These are phyloP conservation scores for Cydia fagiglandana DNA, from an alignment of 1,140 invertebrate species.

Conservation along the genomic window DNA sequence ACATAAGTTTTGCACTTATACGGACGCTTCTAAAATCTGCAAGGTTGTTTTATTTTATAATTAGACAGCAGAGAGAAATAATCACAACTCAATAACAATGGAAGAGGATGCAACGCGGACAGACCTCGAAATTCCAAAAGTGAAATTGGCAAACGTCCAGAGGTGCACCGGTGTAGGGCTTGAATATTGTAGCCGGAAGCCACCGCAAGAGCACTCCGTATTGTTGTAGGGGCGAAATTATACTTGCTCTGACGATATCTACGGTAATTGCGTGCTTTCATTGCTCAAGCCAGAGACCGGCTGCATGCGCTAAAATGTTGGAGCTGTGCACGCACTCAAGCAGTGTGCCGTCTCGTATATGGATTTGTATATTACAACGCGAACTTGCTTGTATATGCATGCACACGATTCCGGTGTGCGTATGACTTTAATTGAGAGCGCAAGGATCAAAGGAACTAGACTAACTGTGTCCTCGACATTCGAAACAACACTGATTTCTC, in stretches of 20 bases:
- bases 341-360: no score
- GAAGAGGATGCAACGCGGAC: conserved; percentile 24
- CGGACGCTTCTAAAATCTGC: not conserved
- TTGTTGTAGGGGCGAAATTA: conserved; percentile 18
- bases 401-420: no score
- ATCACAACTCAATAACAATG: conserved; percentile 14
- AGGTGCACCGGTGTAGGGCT: conserved; percentile 41
- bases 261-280: not conserved
- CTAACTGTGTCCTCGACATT: no score
- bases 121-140: conserved; percentile 54
- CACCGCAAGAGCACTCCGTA: conserved; percentile 22
- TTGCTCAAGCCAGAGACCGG: not conserved
- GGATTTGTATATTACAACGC: no score
- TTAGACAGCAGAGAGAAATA: conserved; percentile 16
- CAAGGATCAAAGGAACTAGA: no score
- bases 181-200: conserved; percentile 37
- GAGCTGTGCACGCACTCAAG: no score
- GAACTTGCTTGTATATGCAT: no score
- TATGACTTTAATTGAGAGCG: no score
- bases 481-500: no score
- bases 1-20: no score
- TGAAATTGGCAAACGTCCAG: conserved; percentile 48
- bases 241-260: conserved; percentile 13
- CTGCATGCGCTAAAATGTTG: no score
- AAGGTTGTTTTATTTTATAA: conserved; percentile 27